Conservation (phyloP, 2,888 invertebrate genomes). For the Rotaria macrura region DNA sequence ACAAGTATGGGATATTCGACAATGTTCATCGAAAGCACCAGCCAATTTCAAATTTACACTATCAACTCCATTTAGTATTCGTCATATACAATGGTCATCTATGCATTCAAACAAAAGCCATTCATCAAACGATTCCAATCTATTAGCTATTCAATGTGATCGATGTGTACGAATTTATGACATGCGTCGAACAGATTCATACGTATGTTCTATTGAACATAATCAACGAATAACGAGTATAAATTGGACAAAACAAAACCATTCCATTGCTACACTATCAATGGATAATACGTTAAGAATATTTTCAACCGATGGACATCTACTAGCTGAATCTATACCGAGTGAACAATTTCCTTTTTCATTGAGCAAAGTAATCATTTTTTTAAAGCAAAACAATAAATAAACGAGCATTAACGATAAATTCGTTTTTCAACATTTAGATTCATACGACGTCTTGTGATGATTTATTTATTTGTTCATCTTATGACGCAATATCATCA, state of each 20-base stretch:
- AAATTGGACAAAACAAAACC: background rate
- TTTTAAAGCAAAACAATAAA: background rate
- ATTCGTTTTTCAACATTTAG: background rate
- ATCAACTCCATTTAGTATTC: background rate
- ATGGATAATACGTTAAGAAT: background rate
- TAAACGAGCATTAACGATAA: background rate
- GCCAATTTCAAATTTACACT: background rate
- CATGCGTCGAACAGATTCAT: background rate
- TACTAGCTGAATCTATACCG: background rate
- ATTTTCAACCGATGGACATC: background rate
- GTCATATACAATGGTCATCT: background rate
- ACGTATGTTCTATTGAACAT: background rate
- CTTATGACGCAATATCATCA: background rate
- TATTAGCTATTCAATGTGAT: slow-evolving; percentile 4
- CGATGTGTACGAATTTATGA: background rate
- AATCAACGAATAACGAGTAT: background rate
- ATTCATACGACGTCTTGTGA: background rate
- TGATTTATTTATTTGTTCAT: background rate
- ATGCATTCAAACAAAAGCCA: background rate
- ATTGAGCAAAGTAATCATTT: background rate
- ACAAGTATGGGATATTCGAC: slow-evolving; percentile 10
- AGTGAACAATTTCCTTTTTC: background rate
- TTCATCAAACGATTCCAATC: background rate
- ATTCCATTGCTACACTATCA: background rate
- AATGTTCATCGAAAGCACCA: background rate